phyloP scores from a whole-genome alignment of 2,888 invertebrate genomes.

The Pachliopta kotzebuea region DNA sequence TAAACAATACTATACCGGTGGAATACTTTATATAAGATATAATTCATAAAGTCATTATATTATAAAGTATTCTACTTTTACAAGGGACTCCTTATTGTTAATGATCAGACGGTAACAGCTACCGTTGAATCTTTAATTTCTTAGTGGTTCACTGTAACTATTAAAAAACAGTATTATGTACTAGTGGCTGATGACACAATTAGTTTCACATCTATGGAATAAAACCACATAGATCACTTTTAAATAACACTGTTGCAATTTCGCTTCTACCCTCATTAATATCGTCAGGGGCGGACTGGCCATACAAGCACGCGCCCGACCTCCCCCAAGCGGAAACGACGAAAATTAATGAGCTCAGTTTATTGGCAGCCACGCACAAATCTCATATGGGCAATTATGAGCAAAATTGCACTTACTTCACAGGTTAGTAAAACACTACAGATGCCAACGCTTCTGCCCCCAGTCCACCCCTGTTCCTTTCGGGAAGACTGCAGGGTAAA shows the following conservation, averaged over 20 bases:
- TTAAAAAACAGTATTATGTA: conserved; percentile 36
- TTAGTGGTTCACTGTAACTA: conserved; percentile 33
- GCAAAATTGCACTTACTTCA: conserved; percentile 81
- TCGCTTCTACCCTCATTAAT: conserved; percentile 81
- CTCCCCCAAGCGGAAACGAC: conserved; percentile 79
- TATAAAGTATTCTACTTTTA: conserved; percentile 14
- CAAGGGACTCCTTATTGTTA: conserved; percentile 34
- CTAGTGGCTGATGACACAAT: conserved; percentile 59
- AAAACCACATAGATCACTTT: conserved; percentile 68
- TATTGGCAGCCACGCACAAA: conserved; percentile 81
- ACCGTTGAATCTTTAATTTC: conserved; percentile 16
- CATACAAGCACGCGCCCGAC: conserved; percentile 80
- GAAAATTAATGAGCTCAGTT: conserved; percentile 81
- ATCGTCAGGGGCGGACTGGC: conserved; percentile 82
- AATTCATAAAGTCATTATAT: background rate
- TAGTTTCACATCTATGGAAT: conserved; percentile 72
- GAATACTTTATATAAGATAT: conserved; percentile 19
- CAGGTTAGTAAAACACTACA: conserved; percentile 76
- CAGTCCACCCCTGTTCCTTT: conserved; percentile 79
- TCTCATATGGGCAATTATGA: conserved; percentile 80
- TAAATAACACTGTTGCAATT: conserved; percentile 74
- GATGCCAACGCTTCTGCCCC: conserved; percentile 76
- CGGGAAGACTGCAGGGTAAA: conserved; percentile 79
- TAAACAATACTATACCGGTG: background rate
- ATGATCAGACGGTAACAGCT: conserved; percentile 20